Conservation (phyloP, 2,113 vertebrate species). For the Myiopsitta monachus region DNA sequence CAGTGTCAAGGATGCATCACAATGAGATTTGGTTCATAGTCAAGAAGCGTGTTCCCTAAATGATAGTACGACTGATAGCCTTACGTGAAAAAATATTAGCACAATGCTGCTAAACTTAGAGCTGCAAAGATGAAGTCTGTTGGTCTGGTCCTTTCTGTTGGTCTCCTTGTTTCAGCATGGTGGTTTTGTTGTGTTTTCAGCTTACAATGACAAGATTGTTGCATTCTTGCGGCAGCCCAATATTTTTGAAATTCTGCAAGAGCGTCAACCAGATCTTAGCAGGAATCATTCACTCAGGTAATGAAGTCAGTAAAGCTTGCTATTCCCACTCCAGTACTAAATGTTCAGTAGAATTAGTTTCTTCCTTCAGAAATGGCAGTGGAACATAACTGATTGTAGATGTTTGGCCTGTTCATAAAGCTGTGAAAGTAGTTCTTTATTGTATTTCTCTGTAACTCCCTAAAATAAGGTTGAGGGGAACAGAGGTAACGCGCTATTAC, state of each 20-base stretch:
- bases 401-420: background rate
- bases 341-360: background rate
- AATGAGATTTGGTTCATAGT: background rate
- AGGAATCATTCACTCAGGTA: slow-evolving; percentile 97
- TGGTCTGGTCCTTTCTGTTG: background rate
- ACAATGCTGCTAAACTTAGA: background rate
- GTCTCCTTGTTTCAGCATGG: background rate
- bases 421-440: background rate
- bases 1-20: background rate
- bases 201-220: slow-evolving; percentile 99
- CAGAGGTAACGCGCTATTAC: background rate
- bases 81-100: background rate
- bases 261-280: slow-evolving; percentile 93
- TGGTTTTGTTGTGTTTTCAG: slow-evolving; percentile 71
- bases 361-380: background rate
- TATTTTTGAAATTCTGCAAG: slow-evolving; percentile 96
- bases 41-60: background rate
- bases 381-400: background rate
- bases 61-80: background rate
- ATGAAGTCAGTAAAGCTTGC: background rate
- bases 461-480: background rate
- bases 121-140: background rate
- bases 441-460: background rate
- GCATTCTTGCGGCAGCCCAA: slow-evolving; percentile 97
- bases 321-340: background rate